Evolutionary conservation across 2,113 vertebrate genomes (phyloP), one percentile per base, ranked within the genome.

Genomic region (Cyanoliseus patagonus): DNA sequence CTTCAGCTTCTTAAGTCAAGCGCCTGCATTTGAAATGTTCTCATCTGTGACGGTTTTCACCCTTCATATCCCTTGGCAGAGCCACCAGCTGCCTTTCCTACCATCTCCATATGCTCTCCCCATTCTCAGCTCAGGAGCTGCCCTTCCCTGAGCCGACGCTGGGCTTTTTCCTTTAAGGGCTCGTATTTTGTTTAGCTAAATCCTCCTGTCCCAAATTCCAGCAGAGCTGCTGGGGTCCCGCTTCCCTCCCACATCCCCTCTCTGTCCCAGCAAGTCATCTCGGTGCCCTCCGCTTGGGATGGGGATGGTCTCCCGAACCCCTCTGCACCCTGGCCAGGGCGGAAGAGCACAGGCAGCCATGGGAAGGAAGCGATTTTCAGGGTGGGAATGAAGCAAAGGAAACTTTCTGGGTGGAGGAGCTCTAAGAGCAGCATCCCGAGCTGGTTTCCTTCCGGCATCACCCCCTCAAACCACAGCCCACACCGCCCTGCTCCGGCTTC

Each of bases 391-490:
- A 52, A 90, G 82, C 51, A 69, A 83, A 96, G 86, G 91, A 96
- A 95, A 91, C 88, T 92, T 86, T 91, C 3, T 59, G 57, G 57
- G 57, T 16, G 57, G 33, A 59, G 0, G 86, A 92, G 88, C 73
- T 83, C 59, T 83, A 91, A 61, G 4, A 18, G 63, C 88, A 70
- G 64, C 88, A 96, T 91, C 94, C 77, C 14, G 1, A 93, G 77
- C 64, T 39, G 83, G 80, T 84, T 96, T 94, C 92, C 94, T 95
- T 97, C 92, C 80, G 12, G 80, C 69, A 67, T 74, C 68, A 24
- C 49, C 59, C 73, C 13, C 19, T 16, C 22, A 83, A 52, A 49
- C 22, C 22, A 59, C 33, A 59, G 33, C 33, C 33, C 33, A 35
- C 57, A 59, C 33, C 6, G 4, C 33, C 64, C 47, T 51, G 35